Evolutionary conservation across 2,797 vertebrate species (phyloP).

Genomic region (Protosalanx chinensis): DNA sequence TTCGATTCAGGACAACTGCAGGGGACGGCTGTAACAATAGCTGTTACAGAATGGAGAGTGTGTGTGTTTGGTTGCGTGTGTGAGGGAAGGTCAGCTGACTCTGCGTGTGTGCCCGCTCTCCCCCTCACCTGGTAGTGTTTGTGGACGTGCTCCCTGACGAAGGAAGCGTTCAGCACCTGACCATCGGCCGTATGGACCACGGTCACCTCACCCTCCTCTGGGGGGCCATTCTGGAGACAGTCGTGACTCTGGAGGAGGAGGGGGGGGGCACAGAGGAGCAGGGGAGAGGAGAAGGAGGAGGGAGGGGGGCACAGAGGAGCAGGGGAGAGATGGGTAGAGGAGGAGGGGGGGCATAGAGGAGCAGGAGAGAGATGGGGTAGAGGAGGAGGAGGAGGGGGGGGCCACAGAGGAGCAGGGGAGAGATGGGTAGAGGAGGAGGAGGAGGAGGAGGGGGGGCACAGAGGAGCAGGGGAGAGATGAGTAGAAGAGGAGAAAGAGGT

Average conservation of each 20-base stretch:
- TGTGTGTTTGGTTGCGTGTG: background rate
- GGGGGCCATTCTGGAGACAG: conserved; percentile 81
- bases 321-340: background rate
- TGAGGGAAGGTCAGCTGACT: conserved; percentile 7
- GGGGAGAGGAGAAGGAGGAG: too few relatives aligned
- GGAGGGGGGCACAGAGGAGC: background rate
- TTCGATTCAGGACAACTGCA: too few relatives aligned
- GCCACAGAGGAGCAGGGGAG: too few relatives aligned
- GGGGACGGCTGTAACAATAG: too few relatives aligned
- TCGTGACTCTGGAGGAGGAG: conserved; percentile 82
- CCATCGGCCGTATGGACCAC: conserved; percentile 80
- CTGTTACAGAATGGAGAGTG: too few relatives aligned
- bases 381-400: too few relatives aligned
- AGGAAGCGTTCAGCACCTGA: conserved; percentile 83
- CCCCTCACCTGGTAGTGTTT: conserved; percentile 87
- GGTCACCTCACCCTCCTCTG: conserved; percentile 80
- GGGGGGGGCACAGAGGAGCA: background rate
- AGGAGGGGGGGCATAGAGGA: background rate
- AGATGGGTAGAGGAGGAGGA: background rate
- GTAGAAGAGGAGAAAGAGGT: too few relatives aligned
- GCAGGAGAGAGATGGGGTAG: background rate
- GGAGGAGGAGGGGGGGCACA: too few relatives aligned
- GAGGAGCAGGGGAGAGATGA: background rate
- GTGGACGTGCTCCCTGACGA: conserved; percentile 78
- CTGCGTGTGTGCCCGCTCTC: background rate